Evolutionary conservation across 92 coral and sea anemone genomes (phyloP), one percentile per base, ranked within the genome.

Genomic region (Porites cylindrica): DNA sequence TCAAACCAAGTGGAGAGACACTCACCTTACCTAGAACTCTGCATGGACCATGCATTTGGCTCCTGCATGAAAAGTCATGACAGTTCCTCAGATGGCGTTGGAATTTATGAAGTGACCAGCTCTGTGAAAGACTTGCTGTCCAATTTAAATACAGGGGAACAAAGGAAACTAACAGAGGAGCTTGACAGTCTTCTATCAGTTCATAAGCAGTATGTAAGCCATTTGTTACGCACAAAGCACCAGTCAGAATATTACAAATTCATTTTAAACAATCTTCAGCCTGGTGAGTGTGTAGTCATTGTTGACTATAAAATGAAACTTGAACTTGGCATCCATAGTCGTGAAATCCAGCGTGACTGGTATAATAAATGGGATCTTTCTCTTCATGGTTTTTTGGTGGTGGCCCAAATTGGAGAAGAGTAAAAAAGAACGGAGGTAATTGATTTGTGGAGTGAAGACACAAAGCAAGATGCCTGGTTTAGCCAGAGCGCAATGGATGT

Each of bases 291-390:
- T 47, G 50, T 86, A 5, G 77, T 78, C 17, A 80, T 86, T 19
- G 62, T 86, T 0, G 90, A 86, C 74, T 86, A 86, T 78, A 86
- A 86, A 71, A 86, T 86, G 72, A 86, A 86, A 51, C 50, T 86
- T 59, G 90, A 86, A 54, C 23, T 86, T 72, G 85, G 90, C 13
- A 85, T 77, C 2, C 54, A 66, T 17, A 51, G 79, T 20, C 71
- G 90, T 26, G 90, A 86, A 67, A 78, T 70, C 24, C 90, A 86
- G 20, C 56, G 90, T 20, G 84, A 86, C 84, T 86, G 90, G 90
- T 86, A 78, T 58, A 85, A 85, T 23, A 86, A 86, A 26, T 43
- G 90, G 32, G 90, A 79, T 9, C 71, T 86, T 16, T 86, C 90
- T 5, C 79, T 78, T 17, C 90, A 78, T 69, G 85, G 85, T 52